These are phyloP conservation scores for Nothocercus julius DNA, from an alignment of 2,113 vertebrate genomes.

Conservation along the genomic window DNA sequence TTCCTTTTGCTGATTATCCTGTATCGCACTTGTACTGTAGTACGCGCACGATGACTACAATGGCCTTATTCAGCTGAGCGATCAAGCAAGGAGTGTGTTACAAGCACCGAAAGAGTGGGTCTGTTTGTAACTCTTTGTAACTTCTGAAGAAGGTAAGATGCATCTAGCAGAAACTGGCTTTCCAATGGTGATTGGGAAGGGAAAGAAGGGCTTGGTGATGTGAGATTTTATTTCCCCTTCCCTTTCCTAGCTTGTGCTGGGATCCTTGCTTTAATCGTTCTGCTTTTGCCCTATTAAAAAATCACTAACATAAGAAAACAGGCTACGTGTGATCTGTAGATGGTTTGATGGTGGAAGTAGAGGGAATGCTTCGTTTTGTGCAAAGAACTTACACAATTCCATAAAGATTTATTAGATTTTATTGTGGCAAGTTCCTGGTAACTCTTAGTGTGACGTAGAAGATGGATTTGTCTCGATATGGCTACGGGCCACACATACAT, in stretches of 20 bases:
- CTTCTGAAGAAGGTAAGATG: slow-evolving; percentile 74
- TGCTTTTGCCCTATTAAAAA: neutral
- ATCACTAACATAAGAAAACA: slow-evolving; percentile 12
- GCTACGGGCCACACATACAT: neutral
- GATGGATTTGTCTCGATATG: neutral
- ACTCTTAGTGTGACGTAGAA: neutral
- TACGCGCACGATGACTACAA: slow-evolving; percentile 94
- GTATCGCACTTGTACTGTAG: slow-evolving; percentile 85
- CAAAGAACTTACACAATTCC: neutral
- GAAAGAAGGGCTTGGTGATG: slow-evolving; percentile 17
- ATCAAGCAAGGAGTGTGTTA: slow-evolving; percentile 93
- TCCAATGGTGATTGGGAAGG: slow-evolving; percentile 33
- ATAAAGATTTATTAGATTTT: neutral
- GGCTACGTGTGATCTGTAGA: neutral
- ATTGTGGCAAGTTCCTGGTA: neutral
- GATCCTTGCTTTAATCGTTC: slow-evolving; percentile 14
- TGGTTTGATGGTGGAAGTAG: neutral
- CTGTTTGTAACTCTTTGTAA: slow-evolving; percentile 90
- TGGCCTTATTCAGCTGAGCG: slow-evolving; percentile 91
- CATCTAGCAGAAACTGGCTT: neutral
- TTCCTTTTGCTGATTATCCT: slow-evolving; percentile 73
- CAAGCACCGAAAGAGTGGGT: slow-evolving; percentile 98
- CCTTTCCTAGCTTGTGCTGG: neutral
- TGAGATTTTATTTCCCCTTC: neutral
- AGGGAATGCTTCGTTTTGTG: neutral